Evolutionary conservation across 2,113 vertebrate species (phyloP), one percentile per base, ranked within the genome.

Genomic region (Seriola rivoliana): DNA sequence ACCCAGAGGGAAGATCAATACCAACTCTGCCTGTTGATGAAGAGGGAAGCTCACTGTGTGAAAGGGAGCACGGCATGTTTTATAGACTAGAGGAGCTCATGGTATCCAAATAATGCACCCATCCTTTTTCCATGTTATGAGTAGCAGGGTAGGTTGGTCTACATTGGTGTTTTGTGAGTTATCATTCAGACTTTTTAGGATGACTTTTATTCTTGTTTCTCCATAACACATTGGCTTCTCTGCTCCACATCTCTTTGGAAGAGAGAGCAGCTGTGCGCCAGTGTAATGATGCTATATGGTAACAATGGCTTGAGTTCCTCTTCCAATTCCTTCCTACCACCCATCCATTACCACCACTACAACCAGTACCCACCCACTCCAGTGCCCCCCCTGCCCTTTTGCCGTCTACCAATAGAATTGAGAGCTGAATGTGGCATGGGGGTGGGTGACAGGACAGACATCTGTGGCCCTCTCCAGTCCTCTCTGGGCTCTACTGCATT

Each of bases 1-100:
- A 72, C 79, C 85, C 82, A 0, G 40, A 77, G 75, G 78, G 80
- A 81, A 59, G 82, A 90, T 93, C 88, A 71, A 93, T 93, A 86
- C 36, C 25, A 46, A 21, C 81, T 73, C 57, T 70, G 80, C 72
- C 84, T 88, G 90, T 90, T 89, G 89, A 87, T 91, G 57, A 72
- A 78, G 58, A 66, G 40, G 64, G 48, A 36, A 82, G 38, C 74
- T 83, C 54, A 25, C 32, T 80, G 44, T 86, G 71, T 69, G 72
- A 75, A 63, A 65, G n/a, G 55, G 16, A 80, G 54, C 34, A 36
- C 14, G 2, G 4, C 13, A 4, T 76, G 78, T 64, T 71, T 59
- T 77, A 4, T n/a, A 29, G 44, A 2, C 25, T 14, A 44, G 2
- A 63, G 8, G 4, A 8, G 19, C 14, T 66, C 12, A 12, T 32